phyloP scores from a whole-genome alignment of 2,888 invertebrate genomes.

The Harpalus rufipes region DNA sequence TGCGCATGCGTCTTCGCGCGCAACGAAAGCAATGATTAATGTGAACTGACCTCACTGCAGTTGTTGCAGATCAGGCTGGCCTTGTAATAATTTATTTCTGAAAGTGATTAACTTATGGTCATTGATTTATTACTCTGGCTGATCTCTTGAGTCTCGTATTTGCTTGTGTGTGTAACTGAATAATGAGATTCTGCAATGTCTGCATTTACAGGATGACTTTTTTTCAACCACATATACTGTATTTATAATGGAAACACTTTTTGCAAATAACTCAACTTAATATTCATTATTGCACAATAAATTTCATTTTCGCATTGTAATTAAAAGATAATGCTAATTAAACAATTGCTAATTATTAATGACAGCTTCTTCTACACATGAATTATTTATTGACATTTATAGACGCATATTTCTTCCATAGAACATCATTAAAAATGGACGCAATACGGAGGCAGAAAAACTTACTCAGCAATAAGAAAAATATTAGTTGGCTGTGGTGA shows the following conservation, averaged over 20 bases:
- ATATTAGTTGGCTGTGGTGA: slow-evolving; percentile 5
- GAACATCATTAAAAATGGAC: slow-evolving; percentile 17
- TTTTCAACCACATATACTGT: slow-evolving; percentile 22
- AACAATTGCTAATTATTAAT: slow-evolving; percentile 37
- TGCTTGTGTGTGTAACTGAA: slow-evolving; percentile 55
- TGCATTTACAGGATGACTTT: slow-evolving; percentile 57
- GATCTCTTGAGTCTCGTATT: slow-evolving; percentile 58
- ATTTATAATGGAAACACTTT: slow-evolving; percentile 48
- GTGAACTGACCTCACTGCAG: slow-evolving; percentile 65
- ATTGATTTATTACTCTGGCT: slow-evolving; percentile 61
- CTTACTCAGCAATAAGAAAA: not conserved
- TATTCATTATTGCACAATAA: slow-evolving; percentile 46
- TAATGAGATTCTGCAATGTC: slow-evolving; percentile 66
- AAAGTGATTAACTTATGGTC: slow-evolving; percentile 67
- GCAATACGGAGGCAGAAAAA: slow-evolving; percentile 41
- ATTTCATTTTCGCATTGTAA: slow-evolving; percentile 25
- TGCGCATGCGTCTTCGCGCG: slow-evolving; percentile 51
- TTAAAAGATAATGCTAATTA: slow-evolving; percentile 47
- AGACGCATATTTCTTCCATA: slow-evolving; percentile 7
- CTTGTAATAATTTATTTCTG: slow-evolving; percentile 67
- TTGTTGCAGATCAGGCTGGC: slow-evolving; percentile 66
- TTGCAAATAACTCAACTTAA: slow-evolving; percentile 13
- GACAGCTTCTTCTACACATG: slow-evolving; percentile 23
- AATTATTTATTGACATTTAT: slow-evolving; percentile 29
- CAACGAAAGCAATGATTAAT: slow-evolving; percentile 64